Evolutionary conservation across 2,888 invertebrate genomes (phyloP), one percentile per base, ranked within the genome.

Genomic region (Dione vanillae): DNA sequence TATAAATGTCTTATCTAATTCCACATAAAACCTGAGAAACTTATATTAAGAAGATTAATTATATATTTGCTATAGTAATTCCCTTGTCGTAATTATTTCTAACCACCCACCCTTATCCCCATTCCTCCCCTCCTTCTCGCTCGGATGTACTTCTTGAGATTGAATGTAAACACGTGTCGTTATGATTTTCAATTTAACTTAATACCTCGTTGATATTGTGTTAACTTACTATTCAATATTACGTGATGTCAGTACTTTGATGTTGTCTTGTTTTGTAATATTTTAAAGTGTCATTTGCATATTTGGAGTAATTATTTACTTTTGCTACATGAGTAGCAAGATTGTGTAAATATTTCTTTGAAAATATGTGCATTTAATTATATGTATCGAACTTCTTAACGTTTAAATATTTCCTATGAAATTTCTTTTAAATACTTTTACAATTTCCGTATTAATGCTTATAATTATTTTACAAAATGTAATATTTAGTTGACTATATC

Each of bases 141-240:
- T 10, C 49, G 10, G 49, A 16, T 9, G 56, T 16, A 14, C 45
- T 59, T 35, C n/a, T 49, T 51, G 43, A 51, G 61, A 67, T 67
- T 67, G 67, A 67, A 67, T 43, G 61, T 67, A 67, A 67, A 61
- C 67, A 67, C 20, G 37, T 54, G 20, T 59, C 43, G 59, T 61
- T 61, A 61, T 61, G 61, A 61, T 45, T 61, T 61, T 45, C 61
- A 45, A 45, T 45, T 61, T 61, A 43, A 61, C 45, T 45, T 61
- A 45, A 61, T 61, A 61, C 27, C 5, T 27, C 27, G 59, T 61
- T 61, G 20, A 27, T 43, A 43, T 43, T 27, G 10, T 5, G n/a
- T 61, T 45, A 43, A 9, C n/a, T n/a, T 27, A 56, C 19, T 40
- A 40, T n/a, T n/a, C n/a, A n/a, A n/a, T n/a, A n/a, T 58, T 19